Evolutionary conservation across 2,888 invertebrate species (phyloP), one percentile per base, ranked within the genome.

Genomic region (Amiota communis): DNA sequence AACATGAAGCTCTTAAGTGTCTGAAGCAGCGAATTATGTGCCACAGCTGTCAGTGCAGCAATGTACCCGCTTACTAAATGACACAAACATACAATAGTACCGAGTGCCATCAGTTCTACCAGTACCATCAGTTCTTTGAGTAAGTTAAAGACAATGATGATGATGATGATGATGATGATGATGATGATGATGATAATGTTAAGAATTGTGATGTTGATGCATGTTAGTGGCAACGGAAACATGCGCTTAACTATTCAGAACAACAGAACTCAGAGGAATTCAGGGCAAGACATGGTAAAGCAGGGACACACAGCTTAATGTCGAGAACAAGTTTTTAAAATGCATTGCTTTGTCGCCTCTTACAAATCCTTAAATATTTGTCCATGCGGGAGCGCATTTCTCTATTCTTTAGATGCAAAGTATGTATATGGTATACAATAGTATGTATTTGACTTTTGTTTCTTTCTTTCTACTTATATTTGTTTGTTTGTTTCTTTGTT

Each of bases 41-140:
- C 80, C 80, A 78, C 80, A 81, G 79, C 80, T 81, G 82, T 81
- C 82, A 81, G 76, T 79, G 79, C 82, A 75, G 76, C 36, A 36
- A 36, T 36, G 36, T 36, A 4, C 36, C 6, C 8, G 36, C 36
- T 36, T 36, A 36, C 36, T 79, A 81, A 82, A 81, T 81, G 79
- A 81, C 82, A 81, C 75, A 78, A 74, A 46, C 63, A 63, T 70
- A 47, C 67, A 20, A 36, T 36, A 36, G 36, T 36, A 36, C 36
- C 3, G 36, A 36, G 36, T 36, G 36, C 36, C 36, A 36, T 6
- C 36, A 36, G 3, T 36, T 36, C 36, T 36, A 36, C 36, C 8
- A 36, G 36, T 36, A 36, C 36, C 36, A 36, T 36, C 36, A 36
- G 36, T 2, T 36, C 4, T 36, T 36, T 6, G 6, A 36, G 6